Evolutionary conservation across 2,797 vertebrate genomes (phyloP), one percentile per base, ranked within the genome.

Genomic region (Carapus acus): DNA sequence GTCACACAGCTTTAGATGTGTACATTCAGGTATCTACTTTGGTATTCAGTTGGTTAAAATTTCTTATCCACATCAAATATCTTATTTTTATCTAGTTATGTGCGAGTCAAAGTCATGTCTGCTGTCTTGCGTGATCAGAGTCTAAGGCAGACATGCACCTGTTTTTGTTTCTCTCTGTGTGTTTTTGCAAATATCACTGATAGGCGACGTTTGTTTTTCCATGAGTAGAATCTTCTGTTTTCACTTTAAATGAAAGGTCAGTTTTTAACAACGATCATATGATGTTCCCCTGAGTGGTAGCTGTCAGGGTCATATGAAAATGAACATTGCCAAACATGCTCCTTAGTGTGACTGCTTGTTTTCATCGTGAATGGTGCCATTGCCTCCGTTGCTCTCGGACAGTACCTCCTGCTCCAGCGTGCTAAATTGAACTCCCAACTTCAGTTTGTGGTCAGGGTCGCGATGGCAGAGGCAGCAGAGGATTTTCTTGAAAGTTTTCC

Each of bases 401-500:
- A 77, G 67, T 87, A 88, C 86, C 88, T 90, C 88, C 2, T 86
- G 85, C 11, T 87, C 85, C 61, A 83, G 15, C 31, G 83, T 83
- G 85, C 72, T 87, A 58, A 89, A 85, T 18, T 65, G 57, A 16
- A 79, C 73, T 3, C 56, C 69, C 0, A 84, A 74, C 23, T 6
- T 19, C 48, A 27, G n/a, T 0, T 1, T 1, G 0, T 4, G 3
- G 8, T 11, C 15, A 1, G 11, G 0, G 7, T 15, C 3, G 1
- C 63, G 34, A 1, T 4, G 1, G 37, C 85, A 92, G 8, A 64
- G 12, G 40, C 62, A 88, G 84, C 90, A 90, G 29, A 96, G 85
- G 61, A 98, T 88, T 8, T 82, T 80, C 33, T 82, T 86, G 86
- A 98, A 98, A 77, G 93, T 94, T 22, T 36, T 78, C 2, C 91